Percentiles rank a stretch among this genome's conserved stretches.
Evolutionary conservation across 2,888 invertebrate genomes (phyloP).

Genomic region (Kryphioiulus occultus): DNA sequence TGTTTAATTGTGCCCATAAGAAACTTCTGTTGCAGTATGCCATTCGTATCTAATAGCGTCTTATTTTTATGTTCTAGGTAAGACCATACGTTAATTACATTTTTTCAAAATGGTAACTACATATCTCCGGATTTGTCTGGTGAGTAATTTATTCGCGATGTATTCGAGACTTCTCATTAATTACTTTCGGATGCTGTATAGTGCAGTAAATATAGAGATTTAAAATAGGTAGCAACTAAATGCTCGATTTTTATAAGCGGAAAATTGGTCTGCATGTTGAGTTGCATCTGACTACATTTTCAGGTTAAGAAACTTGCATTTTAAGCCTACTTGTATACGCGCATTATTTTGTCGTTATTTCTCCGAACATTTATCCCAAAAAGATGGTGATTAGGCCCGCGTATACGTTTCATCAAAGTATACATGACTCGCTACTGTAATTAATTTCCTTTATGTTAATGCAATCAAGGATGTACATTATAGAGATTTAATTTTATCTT

Average conservation of each 20-base stretch:
- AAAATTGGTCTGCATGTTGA: background rate
- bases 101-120: background rate
- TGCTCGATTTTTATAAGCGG: background rate
- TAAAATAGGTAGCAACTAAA: background rate
- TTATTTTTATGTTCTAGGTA: background rate
- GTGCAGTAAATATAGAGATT: background rate
- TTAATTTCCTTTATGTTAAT: conserved; percentile 31
- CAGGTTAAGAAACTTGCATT: background rate
- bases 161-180: background rate
- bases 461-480: conserved; percentile 30
- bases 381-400: background rate
- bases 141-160: background rate
- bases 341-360: background rate
- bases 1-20: too few relatives aligned
- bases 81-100: background rate
- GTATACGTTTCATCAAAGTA: background rate
- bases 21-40: too few relatives aligned
- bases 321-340: background rate
- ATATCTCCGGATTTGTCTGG: background rate
- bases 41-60: background rate
- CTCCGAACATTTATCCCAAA: background rate
- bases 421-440: conserved; percentile 18
- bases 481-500: conserved; percentile 25
- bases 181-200: too few relatives aligned
- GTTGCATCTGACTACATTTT: background rate